Evolutionary conservation across 2,113 vertebrate genomes (phyloP).

Genomic region (Dolichotis patagonum): DNA sequence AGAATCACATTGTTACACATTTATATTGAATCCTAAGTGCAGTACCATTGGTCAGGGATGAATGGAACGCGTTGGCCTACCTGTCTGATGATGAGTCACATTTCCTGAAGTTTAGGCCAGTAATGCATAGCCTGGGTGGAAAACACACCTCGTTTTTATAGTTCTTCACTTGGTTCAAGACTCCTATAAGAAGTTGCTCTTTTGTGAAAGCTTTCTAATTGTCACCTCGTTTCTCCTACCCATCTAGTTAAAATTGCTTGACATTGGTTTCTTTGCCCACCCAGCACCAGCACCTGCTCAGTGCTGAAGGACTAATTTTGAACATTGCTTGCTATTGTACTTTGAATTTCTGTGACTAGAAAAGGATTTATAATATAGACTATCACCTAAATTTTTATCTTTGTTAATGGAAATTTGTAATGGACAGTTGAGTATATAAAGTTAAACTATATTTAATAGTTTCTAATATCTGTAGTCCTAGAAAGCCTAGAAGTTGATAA

Average conservation of each 20-base stretch:
- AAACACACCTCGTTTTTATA: constrained; percentile 55
- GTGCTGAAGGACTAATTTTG: not conserved
- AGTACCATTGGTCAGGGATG: not conserved
- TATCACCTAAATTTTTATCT: not conserved
- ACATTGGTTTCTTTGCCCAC: not conserved
- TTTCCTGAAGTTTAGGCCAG: not conserved
- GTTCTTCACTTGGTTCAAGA: not conserved
- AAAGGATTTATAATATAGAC: not conserved
- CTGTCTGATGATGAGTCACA: not conserved
- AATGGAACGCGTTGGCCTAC: constrained; percentile 31
- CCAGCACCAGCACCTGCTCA: not conserved
- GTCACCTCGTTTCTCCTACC: not conserved
- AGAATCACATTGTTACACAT: not conserved
- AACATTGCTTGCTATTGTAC: not conserved
- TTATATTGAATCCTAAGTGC: not conserved
- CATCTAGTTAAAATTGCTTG: not conserved
- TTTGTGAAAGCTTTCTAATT: not conserved
- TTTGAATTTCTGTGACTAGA: not conserved
- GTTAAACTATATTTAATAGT: not conserved
- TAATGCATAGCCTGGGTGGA: not conserved
- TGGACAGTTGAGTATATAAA: not conserved
- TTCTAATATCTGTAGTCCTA: not conserved
- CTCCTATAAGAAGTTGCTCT: not conserved
- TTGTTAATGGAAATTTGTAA: not conserved
- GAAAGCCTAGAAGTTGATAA: not conserved